Evolutionary conservation across 2,113 vertebrate genomes (phyloP), one percentile per base, ranked within the genome.

Genomic region (Macquaria australasica): DNA sequence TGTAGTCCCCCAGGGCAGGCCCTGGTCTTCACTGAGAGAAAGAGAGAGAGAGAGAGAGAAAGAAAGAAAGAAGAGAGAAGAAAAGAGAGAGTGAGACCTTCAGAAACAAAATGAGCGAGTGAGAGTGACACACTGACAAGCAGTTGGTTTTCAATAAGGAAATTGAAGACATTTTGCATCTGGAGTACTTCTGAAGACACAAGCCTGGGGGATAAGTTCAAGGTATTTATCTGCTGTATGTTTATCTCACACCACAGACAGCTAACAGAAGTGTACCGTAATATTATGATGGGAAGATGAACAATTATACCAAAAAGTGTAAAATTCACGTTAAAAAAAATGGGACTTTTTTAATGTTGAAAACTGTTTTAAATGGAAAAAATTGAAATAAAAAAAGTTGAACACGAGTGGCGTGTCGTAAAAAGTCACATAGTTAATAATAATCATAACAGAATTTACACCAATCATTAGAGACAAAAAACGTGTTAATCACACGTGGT

Each of bases 191-290:
- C 23, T 86, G 64, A 89, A 51, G 73, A 85, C 77, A 80, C 34
- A 48, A 84, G 56, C 68, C 66, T 28, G 37, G 16, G 72, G 37
- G 59, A 69, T 70, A 75, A 79, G 71, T 53, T 82, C 28, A 91
- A 95, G 93, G 94, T 95, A 93, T 90, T 88, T 93, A 90, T 68
- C n/a, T 60, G 14, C 50, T 73, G 9, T 43, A 16, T 64, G 15
- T 63, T 68, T 34, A 62, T 68, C 2, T 80, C 2, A 71, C 14
- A 0, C 7, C n/a, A 48, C 25, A 60, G 16, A 55, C 21, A 43
- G n/a, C 25, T 55, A 3, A 58, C n/a, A 79, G 2, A 39, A 71
- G 15, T 8, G n/a, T 53, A 21, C 41, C 59, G 51, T 31, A 14
- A 58, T 66, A 18, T 41, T 58, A 45, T 45, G n/a, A 1, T 37